Evolutionary conservation across 2,797 vertebrate species (phyloP).

Genomic region (Jordanella pulchra): DNA sequence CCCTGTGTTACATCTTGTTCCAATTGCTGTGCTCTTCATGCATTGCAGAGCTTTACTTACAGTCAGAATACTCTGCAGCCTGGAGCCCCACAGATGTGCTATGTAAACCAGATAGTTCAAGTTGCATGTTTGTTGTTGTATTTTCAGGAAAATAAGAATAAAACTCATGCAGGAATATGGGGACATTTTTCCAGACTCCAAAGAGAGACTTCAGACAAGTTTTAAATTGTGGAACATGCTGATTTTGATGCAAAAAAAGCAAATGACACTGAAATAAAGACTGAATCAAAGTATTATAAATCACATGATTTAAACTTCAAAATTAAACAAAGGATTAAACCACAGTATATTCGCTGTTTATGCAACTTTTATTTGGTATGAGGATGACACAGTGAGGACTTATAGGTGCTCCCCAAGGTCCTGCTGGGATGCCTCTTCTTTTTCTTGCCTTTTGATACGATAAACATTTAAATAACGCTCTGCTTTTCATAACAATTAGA

Average conservation of each 20-base stretch:
- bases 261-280: not conserved
- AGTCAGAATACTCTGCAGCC: not conserved
- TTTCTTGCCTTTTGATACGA: not conserved
- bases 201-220: not conserved
- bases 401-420: not conserved
- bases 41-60: not conserved
- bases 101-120: not conserved
- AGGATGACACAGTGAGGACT: not conserved
- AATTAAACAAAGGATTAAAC: not conserved
- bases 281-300: not conserved
- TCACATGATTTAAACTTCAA: not conserved
- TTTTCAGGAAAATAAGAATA: not conserved
- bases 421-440: not conserved
- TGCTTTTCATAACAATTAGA: not conserved
- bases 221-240: not conserved
- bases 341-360: not conserved
- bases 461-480: not conserved
- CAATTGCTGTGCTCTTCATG: not conserved
- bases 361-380: not conserved
- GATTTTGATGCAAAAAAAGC: not conserved
- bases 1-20: not conserved
- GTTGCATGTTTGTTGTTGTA: conserved; percentile 1
- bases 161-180: not conserved
- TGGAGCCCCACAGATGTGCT: not conserved
- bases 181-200: not conserved